Evolutionary conservation across 2,888 invertebrate genomes (phyloP).

Genomic region (Cephus spinipes): DNA sequence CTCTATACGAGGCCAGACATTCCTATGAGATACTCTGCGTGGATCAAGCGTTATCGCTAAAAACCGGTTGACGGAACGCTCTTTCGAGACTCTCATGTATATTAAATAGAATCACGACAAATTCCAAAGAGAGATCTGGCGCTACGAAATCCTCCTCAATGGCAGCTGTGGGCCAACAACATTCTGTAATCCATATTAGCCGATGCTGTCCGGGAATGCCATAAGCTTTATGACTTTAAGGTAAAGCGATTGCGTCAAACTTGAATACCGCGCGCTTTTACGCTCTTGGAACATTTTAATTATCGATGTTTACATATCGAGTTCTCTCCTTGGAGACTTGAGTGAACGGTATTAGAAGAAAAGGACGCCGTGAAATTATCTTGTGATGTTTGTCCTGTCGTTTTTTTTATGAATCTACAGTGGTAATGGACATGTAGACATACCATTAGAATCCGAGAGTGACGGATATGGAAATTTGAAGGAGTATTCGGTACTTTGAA

Average conservation of each 20-base stretch:
- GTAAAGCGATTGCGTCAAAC: background rate
- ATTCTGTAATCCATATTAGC: conserved; percentile 1
- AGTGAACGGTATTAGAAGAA: background rate
- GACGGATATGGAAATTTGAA: background rate
- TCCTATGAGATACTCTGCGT: background rate
- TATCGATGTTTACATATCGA: background rate
- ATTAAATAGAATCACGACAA: background rate
- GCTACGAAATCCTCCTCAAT: background rate
- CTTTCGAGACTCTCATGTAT: background rate
- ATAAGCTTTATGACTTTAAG: background rate
- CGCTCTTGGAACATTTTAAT: background rate
- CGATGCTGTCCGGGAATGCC: background rate
- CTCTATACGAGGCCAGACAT: background rate
- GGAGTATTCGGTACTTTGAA: background rate
- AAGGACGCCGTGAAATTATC: background rate
- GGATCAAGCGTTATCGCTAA: background rate
- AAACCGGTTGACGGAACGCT: background rate
- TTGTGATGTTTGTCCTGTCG: background rate
- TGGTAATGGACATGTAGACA: background rate
- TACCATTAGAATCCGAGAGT: background rate
- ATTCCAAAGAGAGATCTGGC: background rate
- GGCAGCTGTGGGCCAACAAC: background rate
- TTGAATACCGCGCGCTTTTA: background rate
- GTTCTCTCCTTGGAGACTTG: background rate
- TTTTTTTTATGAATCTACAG: background rate